phyloP scores from a whole-genome alignment of 2,113 vertebrate species.

The Siphamia tubifer region DNA sequence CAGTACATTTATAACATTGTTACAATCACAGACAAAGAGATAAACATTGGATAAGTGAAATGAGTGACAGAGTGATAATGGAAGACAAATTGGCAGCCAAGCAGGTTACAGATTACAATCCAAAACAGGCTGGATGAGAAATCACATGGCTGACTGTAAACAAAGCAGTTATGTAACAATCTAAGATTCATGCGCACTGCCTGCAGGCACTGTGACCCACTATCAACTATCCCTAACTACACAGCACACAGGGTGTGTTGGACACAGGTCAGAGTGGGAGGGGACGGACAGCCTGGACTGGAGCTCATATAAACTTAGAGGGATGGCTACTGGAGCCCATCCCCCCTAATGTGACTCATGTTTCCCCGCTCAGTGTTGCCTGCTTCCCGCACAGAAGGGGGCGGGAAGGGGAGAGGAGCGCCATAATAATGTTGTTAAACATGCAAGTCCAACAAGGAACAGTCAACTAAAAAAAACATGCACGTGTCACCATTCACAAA shows the following conservation, averaged over 20 bases:
- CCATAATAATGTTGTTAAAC: constrained; percentile 54
- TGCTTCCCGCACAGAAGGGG: constrained; percentile 70
- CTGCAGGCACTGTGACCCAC: constrained; percentile 41
- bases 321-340: constrained; percentile 49
- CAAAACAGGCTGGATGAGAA: constrained; percentile 27
- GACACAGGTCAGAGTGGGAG: constrained; percentile 20
- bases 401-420: constrained; percentile 56
- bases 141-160: constrained; percentile 73
- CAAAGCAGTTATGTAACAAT: constrained; percentile 69
- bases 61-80: not conserved
- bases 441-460: constrained; percentile 13
- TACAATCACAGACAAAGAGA: no score
- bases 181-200: constrained; percentile 23
- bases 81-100: not conserved
- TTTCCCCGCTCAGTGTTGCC: constrained; percentile 65
- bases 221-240: constrained; percentile 1
- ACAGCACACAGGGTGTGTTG: constrained; percentile 6
- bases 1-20: no score
- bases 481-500: not conserved
- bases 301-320: constrained; percentile 20
- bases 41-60: no score
- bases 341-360: constrained; percentile 66
- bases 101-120: constrained; percentile 15
- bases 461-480: not conserved
- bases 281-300: not conserved